Conservation (phyloP, 2,888 invertebrate genomes). For the Drosophila peninsularis region DNA sequence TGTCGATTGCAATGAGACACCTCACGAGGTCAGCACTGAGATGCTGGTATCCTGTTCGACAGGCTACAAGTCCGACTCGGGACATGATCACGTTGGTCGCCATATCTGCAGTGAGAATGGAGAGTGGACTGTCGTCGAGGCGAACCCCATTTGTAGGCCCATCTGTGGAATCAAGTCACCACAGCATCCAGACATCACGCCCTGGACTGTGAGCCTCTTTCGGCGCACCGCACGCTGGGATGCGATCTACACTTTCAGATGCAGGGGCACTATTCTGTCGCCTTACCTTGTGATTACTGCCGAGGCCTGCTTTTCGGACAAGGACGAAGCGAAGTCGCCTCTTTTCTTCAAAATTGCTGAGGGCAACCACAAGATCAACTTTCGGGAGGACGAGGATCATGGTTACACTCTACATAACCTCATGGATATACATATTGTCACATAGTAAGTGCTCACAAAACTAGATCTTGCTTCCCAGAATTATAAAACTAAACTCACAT, state of each 20-base stretch:
- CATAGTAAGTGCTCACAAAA: slow-evolving; percentile 35
- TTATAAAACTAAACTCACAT: no score
- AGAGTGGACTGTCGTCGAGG: slow-evolving; percentile 57
- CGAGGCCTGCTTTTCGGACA: slow-evolving; percentile 2
- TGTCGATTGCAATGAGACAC: slow-evolving; percentile 21
- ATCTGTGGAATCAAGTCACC: slow-evolving; percentile 62
- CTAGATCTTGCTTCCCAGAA: no score
- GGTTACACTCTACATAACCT: slow-evolving; percentile 50
- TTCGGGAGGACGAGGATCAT: slow-evolving; percentile 12
- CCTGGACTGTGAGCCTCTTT: slow-evolving; percentile 68
- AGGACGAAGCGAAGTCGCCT: accelerated
- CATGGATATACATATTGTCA: slow-evolving; percentile 23
- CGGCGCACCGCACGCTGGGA: not conserved
- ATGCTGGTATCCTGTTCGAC: slow-evolving; percentile 47
- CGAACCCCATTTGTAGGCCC: slow-evolving; percentile 64
- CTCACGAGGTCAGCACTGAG: slow-evolving; percentile 3
- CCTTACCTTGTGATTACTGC: slow-evolving; percentile 32
- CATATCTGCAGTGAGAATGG: slow-evolving; percentile 61
- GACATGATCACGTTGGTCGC: not conserved
- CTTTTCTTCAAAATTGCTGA: slow-evolving; percentile 29
- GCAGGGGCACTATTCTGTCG: slow-evolving; percentile 34
- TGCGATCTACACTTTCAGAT: slow-evolving; percentile 7
- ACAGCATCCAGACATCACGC: slow-evolving; percentile 53
- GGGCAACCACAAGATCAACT: slow-evolving; percentile 21
- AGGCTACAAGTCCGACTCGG: slow-evolving; percentile 21